Conservation (phyloP, 2,888 invertebrate genomes). For the Rugalucina vietnamica region DNA sequence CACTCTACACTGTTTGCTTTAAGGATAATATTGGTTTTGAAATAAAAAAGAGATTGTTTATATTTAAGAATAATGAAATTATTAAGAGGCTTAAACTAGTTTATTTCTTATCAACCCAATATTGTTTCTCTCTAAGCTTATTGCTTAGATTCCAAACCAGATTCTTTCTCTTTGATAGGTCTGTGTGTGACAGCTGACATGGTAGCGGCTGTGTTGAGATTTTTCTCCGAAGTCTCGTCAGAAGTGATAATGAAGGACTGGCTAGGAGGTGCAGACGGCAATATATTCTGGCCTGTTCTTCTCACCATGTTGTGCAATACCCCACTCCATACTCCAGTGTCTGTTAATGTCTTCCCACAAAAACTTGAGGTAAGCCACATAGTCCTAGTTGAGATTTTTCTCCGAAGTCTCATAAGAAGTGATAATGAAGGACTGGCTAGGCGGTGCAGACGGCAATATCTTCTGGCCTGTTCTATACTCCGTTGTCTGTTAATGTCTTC, state of each 20-base stretch:
- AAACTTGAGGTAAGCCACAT: slow-evolving; percentile 59
- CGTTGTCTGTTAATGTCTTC: slow-evolving; percentile 39
- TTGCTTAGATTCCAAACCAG: too few relatives aligned
- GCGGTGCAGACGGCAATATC: slow-evolving; percentile 90
- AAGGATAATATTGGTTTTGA: too few relatives aligned
- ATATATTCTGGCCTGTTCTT: slow-evolving; percentile 93
- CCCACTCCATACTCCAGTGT: slow-evolving; percentile 67
- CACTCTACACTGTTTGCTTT: too few relatives aligned
- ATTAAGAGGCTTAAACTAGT: too few relatives aligned
- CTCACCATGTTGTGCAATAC: slow-evolving; percentile 87
- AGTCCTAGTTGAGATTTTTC: slow-evolving; percentile 93
- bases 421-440: slow-evolving; percentile 94
- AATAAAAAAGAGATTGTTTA: too few relatives aligned
- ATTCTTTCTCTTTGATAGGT: slow-evolving; percentile 20
- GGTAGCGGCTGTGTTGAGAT: slow-evolving; percentile 87
- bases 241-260: slow-evolving; percentile 92
- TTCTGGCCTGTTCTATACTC: slow-evolving; percentile 91
- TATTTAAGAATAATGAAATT: too few relatives aligned
- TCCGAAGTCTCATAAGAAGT: slow-evolving; percentile 91
- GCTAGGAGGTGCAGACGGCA: slow-evolving; percentile 92
- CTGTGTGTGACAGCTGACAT: slow-evolving; percentile 77
- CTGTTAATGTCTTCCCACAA: slow-evolving; percentile 44
- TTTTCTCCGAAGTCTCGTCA: slow-evolving; percentile 92
- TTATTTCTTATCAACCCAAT: too few relatives aligned
- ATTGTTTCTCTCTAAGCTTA: too few relatives aligned